These are phyloP conservation scores for Stictonetta naevosa DNA, from an alignment of 2,113 vertebrate species.

Conservation along the genomic window DNA sequence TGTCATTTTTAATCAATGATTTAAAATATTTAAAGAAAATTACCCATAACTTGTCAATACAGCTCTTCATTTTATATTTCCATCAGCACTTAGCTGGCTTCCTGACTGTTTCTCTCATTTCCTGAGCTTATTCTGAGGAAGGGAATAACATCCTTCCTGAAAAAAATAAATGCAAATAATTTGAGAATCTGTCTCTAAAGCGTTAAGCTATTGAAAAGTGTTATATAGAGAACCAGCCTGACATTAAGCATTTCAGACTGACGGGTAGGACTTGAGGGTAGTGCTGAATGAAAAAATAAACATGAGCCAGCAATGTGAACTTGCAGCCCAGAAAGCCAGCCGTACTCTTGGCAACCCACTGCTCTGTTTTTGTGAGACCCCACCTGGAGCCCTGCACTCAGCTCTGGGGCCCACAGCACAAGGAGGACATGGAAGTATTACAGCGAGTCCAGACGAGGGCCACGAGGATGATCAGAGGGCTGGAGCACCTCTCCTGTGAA, in stretches of 20 bases:
- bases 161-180: constrained; percentile 69
- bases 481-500: neutral
- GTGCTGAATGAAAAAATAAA: neutral
- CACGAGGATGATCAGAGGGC: neutral
- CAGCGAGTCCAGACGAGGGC: neutral
- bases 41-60: constrained; percentile 2
- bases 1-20: neutral
- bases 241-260: neutral
- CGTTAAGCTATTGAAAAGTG: neutral
- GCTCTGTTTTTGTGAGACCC: neutral
- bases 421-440: neutral
- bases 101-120: constrained; percentile 76
- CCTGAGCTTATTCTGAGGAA: constrained; percentile 75
- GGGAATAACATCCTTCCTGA: constrained; percentile 73
- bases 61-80: constrained; percentile 63
- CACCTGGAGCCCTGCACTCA: neutral
- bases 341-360: neutral
- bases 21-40: constrained; percentile 42
- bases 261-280: neutral
- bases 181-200: constrained; percentile 51
- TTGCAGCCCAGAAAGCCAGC: neutral
- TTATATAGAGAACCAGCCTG: neutral
- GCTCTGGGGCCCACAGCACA: neutral
- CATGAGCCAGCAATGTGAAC: neutral
- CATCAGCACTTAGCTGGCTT: constrained; percentile 72